These are phyloP conservation scores for Eudemis profundana DNA, from an alignment of 2,888 invertebrate genomes.

Conservation along the genomic window DNA sequence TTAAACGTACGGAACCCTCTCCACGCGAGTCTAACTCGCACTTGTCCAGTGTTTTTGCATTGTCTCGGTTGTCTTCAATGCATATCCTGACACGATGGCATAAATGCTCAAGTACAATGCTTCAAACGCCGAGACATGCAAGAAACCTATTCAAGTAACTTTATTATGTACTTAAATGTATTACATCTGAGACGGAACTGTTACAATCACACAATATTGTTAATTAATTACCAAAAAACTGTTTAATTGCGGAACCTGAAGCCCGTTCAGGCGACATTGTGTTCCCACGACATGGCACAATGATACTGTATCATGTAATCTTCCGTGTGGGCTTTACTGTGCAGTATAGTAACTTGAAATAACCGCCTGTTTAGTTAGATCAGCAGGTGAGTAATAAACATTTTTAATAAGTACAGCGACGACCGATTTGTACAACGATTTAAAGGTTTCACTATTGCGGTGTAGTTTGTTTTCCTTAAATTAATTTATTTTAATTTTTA, in stretches of 20 bases:
- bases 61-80: too few relatives aligned
- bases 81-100: too few relatives aligned
- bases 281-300: constrained; percentile 18
- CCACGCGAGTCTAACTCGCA: too few relatives aligned
- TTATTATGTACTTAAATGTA: neutral
- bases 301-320: neutral
- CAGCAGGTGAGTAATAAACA: too few relatives aligned
- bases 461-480: too few relatives aligned
- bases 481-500: too few relatives aligned
- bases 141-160: neutral
- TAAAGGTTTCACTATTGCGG: too few relatives aligned
- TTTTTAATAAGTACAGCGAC: neutral
- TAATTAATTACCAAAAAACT: constrained; percentile 29
- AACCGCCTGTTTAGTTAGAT: too few relatives aligned
- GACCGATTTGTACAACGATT: too few relatives aligned
- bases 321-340: constrained; percentile 15
- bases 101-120: too few relatives aligned
- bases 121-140: neutral
- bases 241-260: constrained; percentile 24
- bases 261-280: constrained; percentile 1
- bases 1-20: too few relatives aligned
- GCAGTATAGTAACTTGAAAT: constrained; percentile 15
- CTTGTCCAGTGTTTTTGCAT: too few relatives aligned
- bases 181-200: constrained; percentile 7
- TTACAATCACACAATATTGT: constrained; percentile 7